Evolutionary conservation across 92 coral and sea anemone species (phyloP).

Genomic region (Phenganax subtilis): DNA sequence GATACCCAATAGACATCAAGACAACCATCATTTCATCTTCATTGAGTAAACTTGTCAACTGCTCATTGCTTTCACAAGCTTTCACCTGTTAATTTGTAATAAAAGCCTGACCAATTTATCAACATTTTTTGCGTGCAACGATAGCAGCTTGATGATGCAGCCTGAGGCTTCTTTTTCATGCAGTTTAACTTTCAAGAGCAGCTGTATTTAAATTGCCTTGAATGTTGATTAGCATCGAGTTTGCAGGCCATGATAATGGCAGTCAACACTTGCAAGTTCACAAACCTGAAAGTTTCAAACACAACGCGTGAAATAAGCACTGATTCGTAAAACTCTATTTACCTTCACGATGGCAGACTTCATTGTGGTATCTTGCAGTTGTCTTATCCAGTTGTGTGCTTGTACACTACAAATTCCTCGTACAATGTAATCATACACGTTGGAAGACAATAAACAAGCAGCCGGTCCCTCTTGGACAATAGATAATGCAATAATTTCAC

Average conservation of each 20-base stretch:
- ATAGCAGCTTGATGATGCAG: no score
- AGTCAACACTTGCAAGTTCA: no score
- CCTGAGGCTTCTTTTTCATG: no score
- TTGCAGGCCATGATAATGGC: no score
- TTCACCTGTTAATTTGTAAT: background rate
- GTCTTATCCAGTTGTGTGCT: slow-evolving; percentile 32
- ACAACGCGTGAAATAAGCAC: no score
- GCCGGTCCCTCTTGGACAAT: slow-evolving; percentile 55
- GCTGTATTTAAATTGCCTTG: background rate
- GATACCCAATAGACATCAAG: background rate
- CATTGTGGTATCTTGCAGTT: slow-evolving; percentile 33
- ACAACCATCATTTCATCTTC: background rate
- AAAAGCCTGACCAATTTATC: background rate
- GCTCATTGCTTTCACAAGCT: slow-evolving; percentile 14
- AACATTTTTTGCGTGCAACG: background rate
- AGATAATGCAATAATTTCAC: slow-evolving; percentile 51
- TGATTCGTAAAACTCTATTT: background rate
- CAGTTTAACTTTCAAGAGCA: background rate
- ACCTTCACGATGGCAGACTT: slow-evolving; percentile 38
- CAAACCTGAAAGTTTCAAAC: no score
- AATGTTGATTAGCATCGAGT: background rate
- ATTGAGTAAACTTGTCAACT: slow-evolving; percentile 11
- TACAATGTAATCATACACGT: slow-evolving; percentile 49
- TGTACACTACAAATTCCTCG: slow-evolving; percentile 44
- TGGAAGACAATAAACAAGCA: slow-evolving; percentile 27